Percentiles rank a stretch among this genome's conserved stretches.
Evolutionary conservation across 2,113 vertebrate genomes (phyloP).

Genomic region (Todiramphus saurophagus): DNA sequence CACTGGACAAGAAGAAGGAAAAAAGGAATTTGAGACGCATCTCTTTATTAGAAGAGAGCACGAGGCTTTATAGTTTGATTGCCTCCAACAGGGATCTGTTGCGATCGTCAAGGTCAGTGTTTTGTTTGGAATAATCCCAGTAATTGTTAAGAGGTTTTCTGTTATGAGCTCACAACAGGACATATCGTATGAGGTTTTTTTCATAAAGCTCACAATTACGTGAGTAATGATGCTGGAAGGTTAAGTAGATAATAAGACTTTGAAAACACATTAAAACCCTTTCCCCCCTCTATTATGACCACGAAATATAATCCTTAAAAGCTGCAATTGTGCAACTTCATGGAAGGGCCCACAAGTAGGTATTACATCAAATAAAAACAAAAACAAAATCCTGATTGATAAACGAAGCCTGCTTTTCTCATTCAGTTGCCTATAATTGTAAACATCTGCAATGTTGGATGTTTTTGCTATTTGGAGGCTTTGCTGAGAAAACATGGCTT

Average conservation of each 20-base stretch:
- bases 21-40: not conserved
- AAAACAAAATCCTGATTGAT: conserved; percentile 58
- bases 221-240: conserved; percentile 71
- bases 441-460: conserved; percentile 62
- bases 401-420: conserved; percentile 50
- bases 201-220: conserved; percentile 53
- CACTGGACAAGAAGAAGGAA: not conserved
- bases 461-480: conserved; percentile 31
- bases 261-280: conserved; percentile 69
- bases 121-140: not conserved
- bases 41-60: not conserved
- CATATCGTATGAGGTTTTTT: not conserved
- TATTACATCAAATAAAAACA: conserved; percentile 62
- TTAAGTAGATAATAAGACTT: conserved; percentile 70
- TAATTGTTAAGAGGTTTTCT: conserved; percentile 23
- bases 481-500: conserved; percentile 13
- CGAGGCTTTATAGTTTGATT: not conserved
- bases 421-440: conserved; percentile 54
- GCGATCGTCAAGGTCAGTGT: conserved; percentile 10
- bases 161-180: not conserved
- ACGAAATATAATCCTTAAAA: conserved; percentile 64
- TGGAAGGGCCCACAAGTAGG: conserved; percentile 36
- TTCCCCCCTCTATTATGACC: conserved; percentile 20
- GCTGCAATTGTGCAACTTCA: conserved; percentile 50
- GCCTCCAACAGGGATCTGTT: not conserved